Conservation (phyloP, 2,113 vertebrate species). For the Sorex araneus region DNA sequence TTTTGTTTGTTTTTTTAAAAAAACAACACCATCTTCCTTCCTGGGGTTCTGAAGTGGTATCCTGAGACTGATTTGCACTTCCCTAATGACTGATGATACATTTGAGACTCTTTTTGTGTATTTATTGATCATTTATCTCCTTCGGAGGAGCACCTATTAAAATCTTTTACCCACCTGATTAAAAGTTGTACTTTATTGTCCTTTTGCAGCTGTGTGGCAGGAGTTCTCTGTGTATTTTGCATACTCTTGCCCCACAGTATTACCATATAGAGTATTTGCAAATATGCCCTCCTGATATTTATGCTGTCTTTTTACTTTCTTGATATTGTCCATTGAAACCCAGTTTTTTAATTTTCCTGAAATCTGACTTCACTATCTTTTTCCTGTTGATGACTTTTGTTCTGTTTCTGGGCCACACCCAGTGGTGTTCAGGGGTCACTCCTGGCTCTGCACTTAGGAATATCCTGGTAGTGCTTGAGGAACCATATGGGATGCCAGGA, state of each 20-base stretch:
- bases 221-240: not conserved
- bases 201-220: not conserved
- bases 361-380: not conserved
- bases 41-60: not conserved
- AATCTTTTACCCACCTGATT: not conserved
- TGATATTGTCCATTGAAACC: not conserved
- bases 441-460: too few relatives aligned
- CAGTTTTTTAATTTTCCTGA: constrained; percentile 31
- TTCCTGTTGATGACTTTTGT: too few relatives aligned
- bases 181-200: not conserved
- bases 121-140: not conserved
- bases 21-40: too few relatives aligned
- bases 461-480: too few relatives aligned
- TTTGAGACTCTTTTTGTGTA: not conserved
- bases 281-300: constrained; percentile 29
- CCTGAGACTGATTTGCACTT: not conserved
- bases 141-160: constrained; percentile 41
- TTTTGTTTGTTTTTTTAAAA: too few relatives aligned
- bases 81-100: not conserved
- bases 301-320: not conserved
- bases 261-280: not conserved
- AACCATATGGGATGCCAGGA: too few relatives aligned
- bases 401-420: too few relatives aligned
- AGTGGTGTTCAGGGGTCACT: too few relatives aligned
- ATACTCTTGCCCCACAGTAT: not conserved